Evolutionary conservation across 2,888 invertebrate genomes (phyloP), one percentile per base, ranked within the genome.

Genomic region (Thumatha senex): DNA sequence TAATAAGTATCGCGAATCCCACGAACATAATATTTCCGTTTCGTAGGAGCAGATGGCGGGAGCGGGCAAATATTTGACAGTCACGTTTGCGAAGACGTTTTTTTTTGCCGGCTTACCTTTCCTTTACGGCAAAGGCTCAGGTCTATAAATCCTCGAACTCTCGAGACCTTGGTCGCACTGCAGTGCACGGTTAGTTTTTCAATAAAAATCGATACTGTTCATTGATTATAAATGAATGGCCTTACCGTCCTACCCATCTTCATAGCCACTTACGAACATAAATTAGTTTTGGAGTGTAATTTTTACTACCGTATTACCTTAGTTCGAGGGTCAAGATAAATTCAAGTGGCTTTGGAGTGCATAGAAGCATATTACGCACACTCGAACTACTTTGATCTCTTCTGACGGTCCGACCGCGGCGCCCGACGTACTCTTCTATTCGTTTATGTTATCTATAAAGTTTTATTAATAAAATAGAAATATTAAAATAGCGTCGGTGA

Each of bases 231-330:
- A 44, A 89, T 86, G 84, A 84, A 89, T 87, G 78, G 81, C 72
- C 46, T 69, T 67, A 76, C 70, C 76, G 72, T 76, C 74, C 71
- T 77, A 67, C 78, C 68, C 67, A 78, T 63, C 66, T 74, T 71
- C 70, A 66, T 70, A 74, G 67, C 77, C 84, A 83, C 84, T 84
- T 79, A 80, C 59, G 69, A 49, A 70, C 78, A 18, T 62, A 76
- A 78, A 82, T 83, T 80, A 74, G 74, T 81, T 80, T 78, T 82
- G 74, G 72, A 84, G 85, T 84, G 85, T 87, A 84, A 86, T 82
- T 89, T 89, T 89, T 86, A 89, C 84, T 86, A 82, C 88, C 82
- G 84, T 86, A 84, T 84, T 84, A 86, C 86, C 84, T 83, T 69
- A 53, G 57, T 55, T 86, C 84, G 74, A 87, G 85, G 80, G 80